Base-by-base conservation (phyloP, 2,888 invertebrate species). In the Drosophila dives region DNA sequence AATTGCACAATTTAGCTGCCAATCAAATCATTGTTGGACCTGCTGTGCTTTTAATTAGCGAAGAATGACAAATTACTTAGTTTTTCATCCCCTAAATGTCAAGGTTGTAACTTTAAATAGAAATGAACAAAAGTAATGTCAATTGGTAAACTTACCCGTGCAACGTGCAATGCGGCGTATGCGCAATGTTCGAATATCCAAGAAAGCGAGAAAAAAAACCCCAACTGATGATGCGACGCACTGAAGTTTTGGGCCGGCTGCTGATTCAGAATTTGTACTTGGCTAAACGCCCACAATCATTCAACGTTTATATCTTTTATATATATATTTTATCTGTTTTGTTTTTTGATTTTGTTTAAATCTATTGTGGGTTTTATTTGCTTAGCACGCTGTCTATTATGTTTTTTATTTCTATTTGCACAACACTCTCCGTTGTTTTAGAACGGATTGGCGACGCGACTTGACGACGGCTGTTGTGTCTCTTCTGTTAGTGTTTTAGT, bases 1-100 rank as follows among this genome's bases (percentile, higher is more conserved):
- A 76, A 80, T 80, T 80, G 65, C 83, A 79, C 78, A 87, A 75
- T 78, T 86, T 81, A 81, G 76, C 76, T 89, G 90, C 74, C 86
- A 88, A 90, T 86, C 90, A 83, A 77, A 72, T 67, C 58, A 59
- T 59, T 68, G 67, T 72, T 67, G 65, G 53, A 77, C 83, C 66
- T 80, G 80, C 80, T 72, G 80, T 72, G 73, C 50, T 80, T 89
- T 80, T 83, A 83, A 81, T 90, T 83, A 90, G 65, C 81, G 59
- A 67, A 72, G 67, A 80, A 87, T 82, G 75, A 77, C 84, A 86
- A 86, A 86, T 81, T 78, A 64, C 42, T 32, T 56, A 53, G 26
- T 23, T 12, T 45, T 26, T 36, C 12, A n/a, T 29, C 15, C 15
- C 26, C 49, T 48, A 87, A 87, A 87, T 90, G 86, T 80, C 86